Conservation (phyloP, 37 sponge, comb jelly and placozoan genomes). For the Theonella swinhoei region DNA sequence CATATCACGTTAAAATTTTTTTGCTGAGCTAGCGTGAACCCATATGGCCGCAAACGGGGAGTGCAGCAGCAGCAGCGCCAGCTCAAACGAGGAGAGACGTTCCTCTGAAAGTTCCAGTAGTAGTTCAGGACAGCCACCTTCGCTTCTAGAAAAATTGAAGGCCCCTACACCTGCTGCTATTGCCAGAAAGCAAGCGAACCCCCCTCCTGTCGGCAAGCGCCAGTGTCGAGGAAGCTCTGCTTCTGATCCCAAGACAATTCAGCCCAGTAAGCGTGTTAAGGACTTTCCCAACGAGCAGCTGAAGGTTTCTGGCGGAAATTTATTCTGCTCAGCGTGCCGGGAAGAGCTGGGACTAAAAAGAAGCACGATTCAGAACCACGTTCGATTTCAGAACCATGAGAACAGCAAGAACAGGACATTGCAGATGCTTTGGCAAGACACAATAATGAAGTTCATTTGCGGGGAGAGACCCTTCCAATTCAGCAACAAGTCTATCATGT, state of each 20-base stretch:
- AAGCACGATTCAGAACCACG: slow-evolving; percentile 13
- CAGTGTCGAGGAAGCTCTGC: neutral
- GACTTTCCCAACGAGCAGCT: slow-evolving; percentile 23
- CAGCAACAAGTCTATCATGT: slow-evolving; percentile 55
- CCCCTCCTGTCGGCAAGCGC: slow-evolving; percentile 25
- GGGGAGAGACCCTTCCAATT: slow-evolving; percentile 49
- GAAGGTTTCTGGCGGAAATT: slow-evolving; percentile 22
- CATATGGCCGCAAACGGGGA: neutral
- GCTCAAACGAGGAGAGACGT: neutral
- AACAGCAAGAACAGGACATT: slow-evolving; percentile 24
- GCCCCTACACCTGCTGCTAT: slow-evolving; percentile 12
- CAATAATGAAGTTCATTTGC: slow-evolving; percentile 31
- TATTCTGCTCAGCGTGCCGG: slow-evolving; percentile 21
- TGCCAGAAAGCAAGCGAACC: slow-evolving; percentile 10
- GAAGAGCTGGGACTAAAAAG: slow-evolving; percentile 1
- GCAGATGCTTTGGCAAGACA: slow-evolving; percentile 27
- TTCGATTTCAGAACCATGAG: slow-evolving; percentile 26
- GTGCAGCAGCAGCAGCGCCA: neutral
- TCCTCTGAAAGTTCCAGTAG: slow-evolving; percentile 1
- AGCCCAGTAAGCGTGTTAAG: neutral
- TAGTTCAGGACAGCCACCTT: neutral
- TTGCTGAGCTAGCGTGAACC: no score
- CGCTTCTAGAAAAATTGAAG: no score
- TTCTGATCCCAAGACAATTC: slow-evolving; percentile 21
- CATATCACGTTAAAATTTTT: no score